phyloP scores from a whole-genome alignment of 1,140 invertebrate species.

The Leptoteleia sp. region DNA sequence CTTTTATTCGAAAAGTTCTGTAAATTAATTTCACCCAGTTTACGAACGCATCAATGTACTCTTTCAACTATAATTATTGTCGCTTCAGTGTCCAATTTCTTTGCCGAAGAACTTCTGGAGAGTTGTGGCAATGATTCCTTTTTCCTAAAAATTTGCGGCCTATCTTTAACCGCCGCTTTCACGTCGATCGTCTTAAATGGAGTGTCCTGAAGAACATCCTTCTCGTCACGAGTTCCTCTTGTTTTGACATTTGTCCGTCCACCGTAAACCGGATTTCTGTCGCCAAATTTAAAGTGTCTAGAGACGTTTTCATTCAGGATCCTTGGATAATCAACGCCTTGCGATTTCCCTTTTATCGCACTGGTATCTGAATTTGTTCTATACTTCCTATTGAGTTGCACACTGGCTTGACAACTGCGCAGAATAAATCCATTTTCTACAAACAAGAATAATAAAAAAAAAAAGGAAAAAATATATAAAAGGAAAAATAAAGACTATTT shows the following conservation, averaged over 20 bases:
- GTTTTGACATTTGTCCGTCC: conserved; percentile 23
- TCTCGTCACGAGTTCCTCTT: conserved; percentile 34
- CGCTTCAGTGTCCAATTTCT: conserved; percentile 64
- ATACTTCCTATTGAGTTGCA: conserved; percentile 57
- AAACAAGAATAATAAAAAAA: conserved; percentile 7
- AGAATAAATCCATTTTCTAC: conserved; percentile 61
- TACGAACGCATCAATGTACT: conserved; percentile 34
- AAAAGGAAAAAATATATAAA: too few species aligned
- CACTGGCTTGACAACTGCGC: conserved; percentile 61
- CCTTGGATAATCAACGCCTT: conserved; percentile 30
- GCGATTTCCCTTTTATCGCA: conserved; percentile 39
- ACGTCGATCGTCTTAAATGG: conserved; percentile 73
- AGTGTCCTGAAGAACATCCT: conserved; percentile 61
- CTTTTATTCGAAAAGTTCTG: too few species aligned
- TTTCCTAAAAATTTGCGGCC: conserved; percentile 69
- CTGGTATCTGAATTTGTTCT: conserved; percentile 48
- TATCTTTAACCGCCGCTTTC: conserved; percentile 59
- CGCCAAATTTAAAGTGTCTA: conserved; percentile 32
- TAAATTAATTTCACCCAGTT: not conserved
- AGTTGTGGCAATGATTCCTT: conserved; percentile 73
- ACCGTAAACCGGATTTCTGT: conserved; percentile 28
- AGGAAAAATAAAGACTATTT: too few species aligned
- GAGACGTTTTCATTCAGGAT: conserved; percentile 32
- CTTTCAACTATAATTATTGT: conserved; percentile 64
- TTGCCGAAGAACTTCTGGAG: conserved; percentile 49